A percentile compares a stretch with the other conserved stretches of the same genome.
Conservation (phyloP, 1,140 invertebrate species). For the Chrysomallon squamiferum region DNA sequence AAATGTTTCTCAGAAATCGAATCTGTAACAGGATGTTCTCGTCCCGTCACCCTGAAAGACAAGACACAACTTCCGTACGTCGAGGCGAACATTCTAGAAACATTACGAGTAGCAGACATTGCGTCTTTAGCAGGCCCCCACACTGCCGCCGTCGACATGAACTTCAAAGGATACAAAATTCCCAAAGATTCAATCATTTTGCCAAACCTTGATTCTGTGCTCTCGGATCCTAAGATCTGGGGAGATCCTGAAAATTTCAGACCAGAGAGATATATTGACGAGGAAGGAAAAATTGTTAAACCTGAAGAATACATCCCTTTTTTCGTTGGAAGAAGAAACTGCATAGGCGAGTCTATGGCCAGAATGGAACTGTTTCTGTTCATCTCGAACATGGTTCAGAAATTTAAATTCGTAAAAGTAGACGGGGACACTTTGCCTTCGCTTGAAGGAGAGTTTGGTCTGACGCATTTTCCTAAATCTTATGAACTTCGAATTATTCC, state of each 20-base stretch:
- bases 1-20: constrained; percentile 90
- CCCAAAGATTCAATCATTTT: constrained; percentile 51
- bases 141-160: constrained; percentile 32
- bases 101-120: constrained; percentile 22
- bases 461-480: constrained; percentile 18
- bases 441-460: not conserved
- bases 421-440: constrained; percentile 5
- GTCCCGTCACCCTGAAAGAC: constrained; percentile 24
- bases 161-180: constrained; percentile 51
- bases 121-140: constrained; percentile 56
- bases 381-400: constrained; percentile 26
- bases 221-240: constrained; percentile 65
- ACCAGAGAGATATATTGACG: constrained; percentile 69
- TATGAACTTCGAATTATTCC: constrained; percentile 18
- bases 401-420: constrained; percentile 13
- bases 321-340: constrained; percentile 25
- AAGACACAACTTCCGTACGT: constrained; percentile 23
- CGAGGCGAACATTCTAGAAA: constrained; percentile 33
- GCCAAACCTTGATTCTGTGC: constrained; percentile 48
- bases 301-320: constrained; percentile 26
- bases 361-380: constrained; percentile 30
- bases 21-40: constrained; percentile 14
- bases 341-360: constrained; percentile 31
- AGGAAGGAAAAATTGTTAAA: constrained; percentile 13
- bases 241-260: constrained; percentile 73